Percentiles rank a stretch among this genome's conserved stretches.
phyloP scores from a whole-genome alignment of 2,113 vertebrate genomes.

The Zosterops pallidus region DNA sequence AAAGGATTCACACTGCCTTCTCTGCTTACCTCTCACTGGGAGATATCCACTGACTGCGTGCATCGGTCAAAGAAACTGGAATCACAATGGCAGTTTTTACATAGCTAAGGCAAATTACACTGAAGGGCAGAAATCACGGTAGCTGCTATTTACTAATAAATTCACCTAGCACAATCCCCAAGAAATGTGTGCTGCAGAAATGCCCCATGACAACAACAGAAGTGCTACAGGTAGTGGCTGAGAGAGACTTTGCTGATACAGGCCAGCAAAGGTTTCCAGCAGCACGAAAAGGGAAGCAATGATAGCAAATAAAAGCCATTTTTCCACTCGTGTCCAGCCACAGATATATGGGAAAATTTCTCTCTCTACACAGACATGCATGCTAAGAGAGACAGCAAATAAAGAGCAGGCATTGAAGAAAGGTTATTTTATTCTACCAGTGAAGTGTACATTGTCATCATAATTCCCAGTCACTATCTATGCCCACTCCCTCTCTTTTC shows the following conservation, averaged over 20 bases:
- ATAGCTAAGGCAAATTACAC: not conserved
- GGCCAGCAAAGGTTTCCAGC: not conserved
- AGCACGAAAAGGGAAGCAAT: not conserved
- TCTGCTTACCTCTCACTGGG: not conserved
- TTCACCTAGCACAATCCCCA: not conserved
- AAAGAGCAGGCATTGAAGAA: not conserved
- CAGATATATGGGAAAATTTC: not conserved
- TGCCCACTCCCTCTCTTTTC: not conserved
- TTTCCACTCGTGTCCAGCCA: not conserved
- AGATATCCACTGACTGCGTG: not conserved
- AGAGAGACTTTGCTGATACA: not conserved
- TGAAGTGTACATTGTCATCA: not conserved
- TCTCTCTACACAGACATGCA: not conserved
- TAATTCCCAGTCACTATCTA: not conserved
- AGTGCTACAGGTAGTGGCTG: not conserved
- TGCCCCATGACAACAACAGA: not conserved
- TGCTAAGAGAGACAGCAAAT: not conserved
- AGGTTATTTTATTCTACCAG: slow-evolving; percentile 26
- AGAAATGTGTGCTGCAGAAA: not conserved
- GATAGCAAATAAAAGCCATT: not conserved
- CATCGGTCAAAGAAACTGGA: not conserved
- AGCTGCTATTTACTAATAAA: not conserved
- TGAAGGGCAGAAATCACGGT: not conserved
- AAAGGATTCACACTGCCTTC: not conserved
- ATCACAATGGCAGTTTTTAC: not conserved